Conservation (phyloP, 2,888 invertebrate genomes). For the Metalampra italica region DNA sequence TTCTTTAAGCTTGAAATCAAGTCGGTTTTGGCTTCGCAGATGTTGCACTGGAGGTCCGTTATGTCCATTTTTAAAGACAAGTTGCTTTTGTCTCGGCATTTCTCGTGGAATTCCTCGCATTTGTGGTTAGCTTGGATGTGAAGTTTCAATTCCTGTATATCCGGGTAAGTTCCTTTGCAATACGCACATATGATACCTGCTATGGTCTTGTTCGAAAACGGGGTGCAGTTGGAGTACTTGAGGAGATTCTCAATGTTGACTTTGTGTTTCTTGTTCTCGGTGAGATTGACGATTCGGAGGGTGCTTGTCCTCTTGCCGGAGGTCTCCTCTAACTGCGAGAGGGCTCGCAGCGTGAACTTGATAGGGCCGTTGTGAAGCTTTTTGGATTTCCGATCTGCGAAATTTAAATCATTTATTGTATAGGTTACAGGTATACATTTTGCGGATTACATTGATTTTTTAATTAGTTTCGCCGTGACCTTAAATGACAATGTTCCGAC, state of each 20-base stretch:
- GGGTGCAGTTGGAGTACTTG: slow-evolving; percentile 62
- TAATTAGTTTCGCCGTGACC: no score
- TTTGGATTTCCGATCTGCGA: slow-evolving; percentile 36
- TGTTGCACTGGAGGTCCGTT: slow-evolving; percentile 48
- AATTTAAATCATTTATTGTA: no score
- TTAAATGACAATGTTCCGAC: no score
- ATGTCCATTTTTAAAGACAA: slow-evolving; percentile 64
- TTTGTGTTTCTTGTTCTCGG: slow-evolving; percentile 49
- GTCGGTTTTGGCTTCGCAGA: slow-evolving; percentile 37
- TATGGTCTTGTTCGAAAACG: slow-evolving; percentile 56
- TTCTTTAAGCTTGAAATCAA: slow-evolving; percentile 42
- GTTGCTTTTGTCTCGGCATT: slow-evolving; percentile 51
- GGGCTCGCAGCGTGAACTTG: slow-evolving; percentile 36
- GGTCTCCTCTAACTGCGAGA: slow-evolving; percentile 32
- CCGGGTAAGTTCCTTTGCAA: slow-evolving; percentile 45
- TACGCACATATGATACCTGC: slow-evolving; percentile 55
- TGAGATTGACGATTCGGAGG: slow-evolving; percentile 17
- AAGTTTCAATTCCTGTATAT: slow-evolving; percentile 31
- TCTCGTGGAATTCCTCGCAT: slow-evolving; percentile 34
- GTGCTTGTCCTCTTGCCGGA: background rate
- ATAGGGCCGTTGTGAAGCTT: slow-evolving; percentile 25
- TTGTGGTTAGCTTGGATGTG: slow-evolving; percentile 42
- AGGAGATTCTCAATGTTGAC: slow-evolving; percentile 51
- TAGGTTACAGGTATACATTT: no score
- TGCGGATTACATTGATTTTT: no score